Percentiles rank a stretch among this genome's conserved stretches.
phyloP scores from a whole-genome alignment of 2,888 invertebrate genomes.

The Metacarcinus magister region DNA sequence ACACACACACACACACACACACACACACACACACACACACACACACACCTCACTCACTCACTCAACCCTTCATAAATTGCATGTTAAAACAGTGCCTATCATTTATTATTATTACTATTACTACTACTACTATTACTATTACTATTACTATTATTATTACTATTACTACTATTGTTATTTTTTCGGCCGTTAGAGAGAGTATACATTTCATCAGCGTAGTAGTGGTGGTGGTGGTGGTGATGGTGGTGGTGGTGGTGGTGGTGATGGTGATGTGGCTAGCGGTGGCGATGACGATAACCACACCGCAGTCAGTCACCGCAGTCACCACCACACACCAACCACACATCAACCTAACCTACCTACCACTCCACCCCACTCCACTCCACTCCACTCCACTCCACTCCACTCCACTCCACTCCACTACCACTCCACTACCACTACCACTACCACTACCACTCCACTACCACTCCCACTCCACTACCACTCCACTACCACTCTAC shows the following conservation, averaged over 20 bases:
- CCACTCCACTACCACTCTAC: no score
- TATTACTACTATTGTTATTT: background rate
- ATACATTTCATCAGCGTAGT: background rate
- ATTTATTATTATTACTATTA: no score
- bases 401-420: no score
- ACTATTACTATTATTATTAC: background rate
- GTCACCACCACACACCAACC: background rate
- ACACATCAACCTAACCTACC: no score
- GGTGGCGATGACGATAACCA: conserved; percentile 38
- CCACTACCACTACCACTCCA: background rate
- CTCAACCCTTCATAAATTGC: no score
- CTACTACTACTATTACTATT: no score
- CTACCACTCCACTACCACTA: background rate
- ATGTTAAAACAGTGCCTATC: no score
- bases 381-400: no score
- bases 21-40: no score
- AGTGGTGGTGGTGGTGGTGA: background rate
- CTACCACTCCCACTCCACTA: background rate
- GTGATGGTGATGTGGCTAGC: conserved; percentile 32
- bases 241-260: background rate
- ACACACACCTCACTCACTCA: no score
- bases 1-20: no score
- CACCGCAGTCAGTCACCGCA: background rate
- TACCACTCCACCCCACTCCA: no score
- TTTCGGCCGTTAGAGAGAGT: background rate